Evolutionary conservation across 2,888 invertebrate genomes (phyloP).

Genomic region (Lypha dubia): DNA sequence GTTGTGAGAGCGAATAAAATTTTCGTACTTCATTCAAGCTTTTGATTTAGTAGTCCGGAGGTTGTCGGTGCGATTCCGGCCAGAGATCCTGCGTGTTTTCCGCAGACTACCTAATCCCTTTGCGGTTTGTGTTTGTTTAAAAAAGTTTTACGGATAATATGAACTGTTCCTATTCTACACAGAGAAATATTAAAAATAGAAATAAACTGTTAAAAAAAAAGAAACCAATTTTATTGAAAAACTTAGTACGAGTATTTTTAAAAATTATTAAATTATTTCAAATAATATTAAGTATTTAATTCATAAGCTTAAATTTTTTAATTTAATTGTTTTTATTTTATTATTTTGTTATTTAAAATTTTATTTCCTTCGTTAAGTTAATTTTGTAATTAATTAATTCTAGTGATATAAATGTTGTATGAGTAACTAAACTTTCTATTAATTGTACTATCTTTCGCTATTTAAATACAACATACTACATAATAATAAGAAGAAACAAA

Average conservation of each 20-base stretch:
- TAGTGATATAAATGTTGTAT: constrained; percentile 71
- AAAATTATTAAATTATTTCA: constrained; percentile 38
- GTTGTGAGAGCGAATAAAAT: too few species aligned
- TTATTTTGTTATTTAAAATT: not conserved
- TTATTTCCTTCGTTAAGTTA: constrained; percentile 14
- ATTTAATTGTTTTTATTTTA: not conserved
- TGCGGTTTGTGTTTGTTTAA: too few species aligned
- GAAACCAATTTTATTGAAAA: constrained; percentile 10
- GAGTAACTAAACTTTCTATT: constrained; percentile 53
- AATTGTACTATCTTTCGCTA: constrained; percentile 33
- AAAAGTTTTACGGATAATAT: too few species aligned
- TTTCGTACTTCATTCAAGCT: too few species aligned
- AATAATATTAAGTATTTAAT: constrained; percentile 33
- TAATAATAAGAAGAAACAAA: constrained; percentile 32
- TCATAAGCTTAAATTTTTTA: constrained; percentile 19
- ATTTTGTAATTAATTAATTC: constrained; percentile 37
- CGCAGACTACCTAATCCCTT: too few species aligned
- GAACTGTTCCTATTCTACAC: not conserved
- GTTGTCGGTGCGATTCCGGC: too few species aligned
- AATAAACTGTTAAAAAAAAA: constrained; percentile 9
- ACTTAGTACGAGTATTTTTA: constrained; percentile 13
- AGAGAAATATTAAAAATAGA: constrained; percentile 23
- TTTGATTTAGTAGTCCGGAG: too few species aligned
- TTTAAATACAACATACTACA: constrained; percentile 25
- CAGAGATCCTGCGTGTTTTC: too few species aligned